Conservation (phyloP, 2,888 invertebrate species). For the Drosophila antonietae region DNA sequence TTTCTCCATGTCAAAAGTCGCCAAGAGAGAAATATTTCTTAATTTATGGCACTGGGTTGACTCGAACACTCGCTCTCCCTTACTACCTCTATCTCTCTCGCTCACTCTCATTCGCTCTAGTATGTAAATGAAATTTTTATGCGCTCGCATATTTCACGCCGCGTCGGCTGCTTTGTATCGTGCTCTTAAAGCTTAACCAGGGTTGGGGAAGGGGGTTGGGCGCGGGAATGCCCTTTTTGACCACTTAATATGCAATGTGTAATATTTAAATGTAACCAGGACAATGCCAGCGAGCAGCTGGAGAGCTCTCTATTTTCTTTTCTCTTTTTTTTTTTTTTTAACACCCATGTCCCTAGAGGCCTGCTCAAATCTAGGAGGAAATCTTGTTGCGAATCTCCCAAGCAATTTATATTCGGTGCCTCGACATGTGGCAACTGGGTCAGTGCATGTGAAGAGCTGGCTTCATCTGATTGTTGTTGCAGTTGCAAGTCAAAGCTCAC, state of each 20-base stretch:
- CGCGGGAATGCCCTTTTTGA: conserved; percentile 52
- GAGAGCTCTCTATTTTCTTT: conserved; percentile 1
- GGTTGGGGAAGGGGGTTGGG: not conserved
- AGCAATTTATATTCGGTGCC: conserved; percentile 75
- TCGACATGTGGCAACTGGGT: conserved; percentile 66
- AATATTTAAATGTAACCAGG: conserved; percentile 79
- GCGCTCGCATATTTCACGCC: conserved; percentile 55
- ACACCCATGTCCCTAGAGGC: conserved; percentile 20
- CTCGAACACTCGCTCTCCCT: not conserved
- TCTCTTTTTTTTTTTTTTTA: not conserved
- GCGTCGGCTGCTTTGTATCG: conserved; percentile 57
- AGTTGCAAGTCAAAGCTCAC: conserved; percentile 25
- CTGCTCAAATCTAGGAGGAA: conserved; percentile 50
- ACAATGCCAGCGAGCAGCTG: conserved; percentile 56
- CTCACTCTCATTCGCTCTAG: conserved; percentile 4
- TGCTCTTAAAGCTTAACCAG: conserved; percentile 30
- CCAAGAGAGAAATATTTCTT: conserved; percentile 69
- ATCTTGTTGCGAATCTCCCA: conserved; percentile 45
- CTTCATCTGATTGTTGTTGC: conserved; percentile 17
- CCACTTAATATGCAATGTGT: conserved; percentile 79
- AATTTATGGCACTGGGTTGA: conserved; percentile 63
- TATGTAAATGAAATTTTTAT: conserved; percentile 62
- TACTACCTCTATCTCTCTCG: not conserved
- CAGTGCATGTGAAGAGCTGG: conserved; percentile 60
- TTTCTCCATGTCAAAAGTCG: conserved; percentile 64